Evolutionary conservation across 2,797 vertebrate genomes (phyloP), one percentile per base, ranked within the genome.

Genomic region (Aselliscus stoliczkanus): DNA sequence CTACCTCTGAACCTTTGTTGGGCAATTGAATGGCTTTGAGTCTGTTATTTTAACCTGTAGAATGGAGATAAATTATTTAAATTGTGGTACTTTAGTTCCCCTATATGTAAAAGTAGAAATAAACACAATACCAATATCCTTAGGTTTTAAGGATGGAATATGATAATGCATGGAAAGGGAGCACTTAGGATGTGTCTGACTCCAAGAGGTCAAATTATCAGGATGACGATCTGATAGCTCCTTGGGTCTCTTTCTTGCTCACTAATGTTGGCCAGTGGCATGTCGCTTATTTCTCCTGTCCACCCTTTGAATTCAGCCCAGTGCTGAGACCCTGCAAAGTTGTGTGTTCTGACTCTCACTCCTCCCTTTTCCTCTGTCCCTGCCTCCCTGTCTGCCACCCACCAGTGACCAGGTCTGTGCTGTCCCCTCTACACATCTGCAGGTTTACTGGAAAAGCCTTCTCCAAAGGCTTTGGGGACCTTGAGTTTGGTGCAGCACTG

Each of bases 171-270:
- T 14, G 39, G 47, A n/a, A 80, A 64, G 37, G 73, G 72, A 76
- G 50, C 13, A 4, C 20, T 9, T 10, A 18, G 12, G 39, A 52
- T 0, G 0, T 1, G 11, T 39, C 29, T 50, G n/a, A 4, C 18
- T 70, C 44, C 12, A 7, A 0, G 4, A 44, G 1, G 21, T 31
- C 54, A 27, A 14, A 13, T 54, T 5, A 17, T 39, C 14, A 37
- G 37, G 17, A 7, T 12, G 80, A 17, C 23, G 21, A 60, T 29
- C 37, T 2, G 17, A 2, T 12, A 12, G 10, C 4, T 60, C 17
- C 23, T 52, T 13, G 34, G 7, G 15, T 37, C n/a, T 72, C 18
- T 62, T 60, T 75, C 34, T 4, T 75, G 39, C 27, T 64, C 56
- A 4, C 44, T 2, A 2, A 23, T 17, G 5, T 7, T 64, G 37